phyloP scores from a whole-genome alignment of 2,888 invertebrate species.

The Stictocephala bisonia region DNA sequence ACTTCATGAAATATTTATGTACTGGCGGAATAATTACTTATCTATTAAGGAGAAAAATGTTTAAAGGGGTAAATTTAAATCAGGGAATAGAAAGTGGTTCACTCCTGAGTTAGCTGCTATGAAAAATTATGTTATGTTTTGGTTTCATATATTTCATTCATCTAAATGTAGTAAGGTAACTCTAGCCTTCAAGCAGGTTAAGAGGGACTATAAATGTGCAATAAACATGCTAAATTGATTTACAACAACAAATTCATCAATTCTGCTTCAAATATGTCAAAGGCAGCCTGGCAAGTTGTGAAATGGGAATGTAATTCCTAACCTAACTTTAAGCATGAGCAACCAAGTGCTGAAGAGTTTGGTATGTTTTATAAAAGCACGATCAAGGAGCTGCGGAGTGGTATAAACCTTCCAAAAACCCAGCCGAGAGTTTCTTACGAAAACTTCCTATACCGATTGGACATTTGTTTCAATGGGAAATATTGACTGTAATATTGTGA shows the following conservation, averaged over 20 bases:
- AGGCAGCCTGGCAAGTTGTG: not conserved
- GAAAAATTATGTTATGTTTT: not conserved
- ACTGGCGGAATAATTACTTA: not conserved
- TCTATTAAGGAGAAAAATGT: not conserved
- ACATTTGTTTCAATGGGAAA: too few species aligned
- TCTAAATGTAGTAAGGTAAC: not conserved
- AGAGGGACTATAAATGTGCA: not conserved
- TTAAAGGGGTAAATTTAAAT: too few species aligned
- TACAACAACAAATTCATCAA: not conserved
- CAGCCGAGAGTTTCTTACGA: too few species aligned
- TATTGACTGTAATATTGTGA: too few species aligned
- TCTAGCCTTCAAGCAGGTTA: not conserved
- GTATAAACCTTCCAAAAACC: too few species aligned
- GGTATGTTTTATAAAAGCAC: too few species aligned
- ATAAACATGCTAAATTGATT: not conserved
- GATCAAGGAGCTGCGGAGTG: too few species aligned
- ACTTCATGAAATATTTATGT: not conserved
- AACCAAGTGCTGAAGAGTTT: too few species aligned
- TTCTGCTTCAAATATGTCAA: too few species aligned
- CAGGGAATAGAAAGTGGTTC: not conserved
- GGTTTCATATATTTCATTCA: not conserved
- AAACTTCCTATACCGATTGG: too few species aligned
- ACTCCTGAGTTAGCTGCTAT: not conserved
- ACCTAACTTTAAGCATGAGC: too few species aligned
- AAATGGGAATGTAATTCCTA: constrained; percentile 1